These are phyloP conservation scores for Ellobium chinense DNA, from an alignment of 2,888 invertebrate genomes.

Conservation along the genomic window DNA sequence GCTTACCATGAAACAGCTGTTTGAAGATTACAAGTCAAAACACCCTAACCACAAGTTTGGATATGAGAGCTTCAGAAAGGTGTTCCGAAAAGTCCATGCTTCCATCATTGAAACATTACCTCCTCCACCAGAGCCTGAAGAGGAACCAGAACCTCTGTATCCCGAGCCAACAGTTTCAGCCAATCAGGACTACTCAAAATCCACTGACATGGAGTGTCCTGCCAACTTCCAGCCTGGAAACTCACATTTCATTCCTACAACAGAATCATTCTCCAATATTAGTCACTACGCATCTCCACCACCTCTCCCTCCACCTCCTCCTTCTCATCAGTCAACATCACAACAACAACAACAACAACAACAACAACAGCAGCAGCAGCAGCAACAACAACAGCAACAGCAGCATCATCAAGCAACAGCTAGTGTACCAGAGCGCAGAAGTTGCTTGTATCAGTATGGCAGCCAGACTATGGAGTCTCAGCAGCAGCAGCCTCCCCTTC, in stretches of 20 bases:
- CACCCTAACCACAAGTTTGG: constrained; percentile 36
- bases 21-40: constrained; percentile 41
- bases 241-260: neutral
- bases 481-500: neutral
- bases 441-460: constrained; percentile 20
- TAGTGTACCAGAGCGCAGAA: constrained; percentile 1
- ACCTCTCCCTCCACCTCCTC: neutral
- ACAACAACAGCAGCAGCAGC: neutral
- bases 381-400: neutral
- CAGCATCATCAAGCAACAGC: neutral
- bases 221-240: neutral
- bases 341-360: neutral
- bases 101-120: neutral
- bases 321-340: neutral
- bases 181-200: neutral
- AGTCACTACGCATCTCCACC: neutral
- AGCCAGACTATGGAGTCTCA: neutral
- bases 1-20: constrained; percentile 33
- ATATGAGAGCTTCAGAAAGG: constrained; percentile 36
- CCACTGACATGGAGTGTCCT: neutral
- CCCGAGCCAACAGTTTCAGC: neutral
- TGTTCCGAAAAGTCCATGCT: constrained; percentile 15
- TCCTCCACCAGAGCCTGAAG: neutral
- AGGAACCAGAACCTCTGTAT: constrained; percentile 2
- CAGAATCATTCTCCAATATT: neutral